These are phyloP conservation scores for Furcula furcula DNA, from an alignment of 2,888 invertebrate species.

Conservation along the genomic window DNA sequence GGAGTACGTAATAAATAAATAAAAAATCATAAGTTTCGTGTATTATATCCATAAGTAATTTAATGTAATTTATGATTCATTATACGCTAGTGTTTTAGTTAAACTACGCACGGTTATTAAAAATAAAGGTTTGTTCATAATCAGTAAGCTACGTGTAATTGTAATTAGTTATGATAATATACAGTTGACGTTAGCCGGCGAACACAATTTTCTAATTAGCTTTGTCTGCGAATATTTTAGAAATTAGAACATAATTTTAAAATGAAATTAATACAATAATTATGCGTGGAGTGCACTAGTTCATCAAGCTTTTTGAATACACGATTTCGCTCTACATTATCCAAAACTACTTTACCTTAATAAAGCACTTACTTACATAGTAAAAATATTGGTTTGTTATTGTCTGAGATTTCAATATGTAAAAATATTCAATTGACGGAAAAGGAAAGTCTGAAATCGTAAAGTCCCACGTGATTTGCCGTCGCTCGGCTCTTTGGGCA, in stretches of 20 bases:
- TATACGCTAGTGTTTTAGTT: too few relatives aligned
- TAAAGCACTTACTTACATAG: not conserved
- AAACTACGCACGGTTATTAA: too few relatives aligned
- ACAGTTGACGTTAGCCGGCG: not conserved
- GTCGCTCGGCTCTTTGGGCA: slow-evolving; percentile 6
- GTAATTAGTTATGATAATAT: not conserved
- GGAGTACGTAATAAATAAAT: too few relatives aligned
- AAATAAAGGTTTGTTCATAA: too few relatives aligned
- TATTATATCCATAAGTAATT: too few relatives aligned
- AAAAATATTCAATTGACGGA: slow-evolving; percentile 1
- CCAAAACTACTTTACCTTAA: not conserved
- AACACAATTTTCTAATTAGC: not conserved
- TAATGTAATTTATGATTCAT: too few relatives aligned
- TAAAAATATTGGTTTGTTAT: too few relatives aligned
- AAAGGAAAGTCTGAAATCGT: slow-evolving; percentile 9
- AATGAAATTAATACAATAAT: too few relatives aligned
- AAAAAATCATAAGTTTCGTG: too few relatives aligned
- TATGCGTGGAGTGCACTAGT: too few relatives aligned
- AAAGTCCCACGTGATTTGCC: slow-evolving; percentile 19
- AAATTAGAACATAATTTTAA: too few relatives aligned
- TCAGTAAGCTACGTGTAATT: not conserved
- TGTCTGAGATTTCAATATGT: slow-evolving; percentile 3
- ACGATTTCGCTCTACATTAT: not conserved
- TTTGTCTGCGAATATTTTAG: not conserved
- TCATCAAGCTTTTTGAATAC: too few relatives aligned